phyloP scores from a whole-genome alignment of 2,888 invertebrate species.

The Caenorhabditis imperialis region DNA sequence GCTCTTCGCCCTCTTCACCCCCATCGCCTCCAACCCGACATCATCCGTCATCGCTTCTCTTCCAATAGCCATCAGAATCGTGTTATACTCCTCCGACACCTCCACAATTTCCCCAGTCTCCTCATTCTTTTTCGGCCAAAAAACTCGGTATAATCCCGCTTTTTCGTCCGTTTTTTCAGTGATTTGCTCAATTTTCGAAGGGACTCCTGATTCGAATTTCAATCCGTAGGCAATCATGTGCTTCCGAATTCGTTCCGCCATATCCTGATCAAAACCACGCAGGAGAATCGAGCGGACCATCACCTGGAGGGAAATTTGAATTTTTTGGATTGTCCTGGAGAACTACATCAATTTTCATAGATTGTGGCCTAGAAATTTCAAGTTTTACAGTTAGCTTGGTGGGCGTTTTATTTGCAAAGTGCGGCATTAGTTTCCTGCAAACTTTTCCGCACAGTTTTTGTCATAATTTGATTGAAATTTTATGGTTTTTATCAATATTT shows the following conservation, averaged over 20 bases:
- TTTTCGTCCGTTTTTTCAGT: conserved; percentile 66
- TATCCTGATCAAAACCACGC: conserved; percentile 83
- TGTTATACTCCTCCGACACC: conserved; percentile 81
- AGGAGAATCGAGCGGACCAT: conserved; percentile 82
- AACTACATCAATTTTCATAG: too few species aligned
- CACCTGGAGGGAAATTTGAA: conserved; percentile 67
- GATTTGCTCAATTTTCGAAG: conserved; percentile 68
- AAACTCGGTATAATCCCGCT: conserved; percentile 67
- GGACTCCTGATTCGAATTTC: conserved; percentile 79
- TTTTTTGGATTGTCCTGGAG: too few species aligned
- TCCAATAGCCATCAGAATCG: conserved; percentile 82
- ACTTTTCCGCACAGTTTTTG: too few species aligned
- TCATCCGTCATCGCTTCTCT: conserved; percentile 81
- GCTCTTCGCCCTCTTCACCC: conserved; percentile 82
- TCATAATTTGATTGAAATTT: too few species aligned
- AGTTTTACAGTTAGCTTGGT: too few species aligned
- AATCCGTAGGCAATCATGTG: conserved; percentile 81
- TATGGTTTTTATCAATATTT: too few species aligned
- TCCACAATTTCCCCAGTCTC: conserved; percentile 70
- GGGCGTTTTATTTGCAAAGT: too few species aligned
- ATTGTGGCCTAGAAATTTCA: too few species aligned
- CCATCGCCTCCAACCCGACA: conserved; percentile 84
- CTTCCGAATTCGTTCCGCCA: conserved; percentile 81
- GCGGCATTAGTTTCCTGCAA: too few species aligned
- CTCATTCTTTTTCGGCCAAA: conserved; percentile 60